A percentile compares a stretch with the other conserved stretches of the same genome.
Evolutionary conservation across 1,140 invertebrate genomes (phyloP).

Genomic region (Batillaria attramentaria): DNA sequence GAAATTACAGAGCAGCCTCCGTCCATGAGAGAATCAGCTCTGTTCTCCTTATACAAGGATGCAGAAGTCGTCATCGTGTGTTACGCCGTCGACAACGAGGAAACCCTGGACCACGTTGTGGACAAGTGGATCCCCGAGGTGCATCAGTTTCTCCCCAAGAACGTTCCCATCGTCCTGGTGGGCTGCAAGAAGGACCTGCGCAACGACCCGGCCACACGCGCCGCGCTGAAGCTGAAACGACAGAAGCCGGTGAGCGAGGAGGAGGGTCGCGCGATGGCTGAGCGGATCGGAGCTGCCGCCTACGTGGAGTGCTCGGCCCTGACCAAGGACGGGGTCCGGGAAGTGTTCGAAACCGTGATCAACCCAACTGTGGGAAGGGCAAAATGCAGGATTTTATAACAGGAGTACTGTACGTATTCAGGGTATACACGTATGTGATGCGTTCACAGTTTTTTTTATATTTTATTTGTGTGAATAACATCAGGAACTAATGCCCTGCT

Average conservation of each 20-base stretch:
- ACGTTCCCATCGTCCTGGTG: constrained; percentile 72
- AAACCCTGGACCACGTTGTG: constrained; percentile 65
- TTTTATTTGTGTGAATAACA: too few relatives aligned
- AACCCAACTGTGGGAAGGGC: too few relatives aligned
- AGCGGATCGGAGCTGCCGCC: constrained; percentile 98
- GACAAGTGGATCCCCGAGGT: constrained; percentile 70
- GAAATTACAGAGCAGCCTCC: too few relatives aligned
- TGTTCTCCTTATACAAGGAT: constrained; percentile 97
- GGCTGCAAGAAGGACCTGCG: constrained; percentile 79
- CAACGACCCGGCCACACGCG: constrained; percentile 96
- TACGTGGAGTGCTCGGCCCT: constrained; percentile 99
- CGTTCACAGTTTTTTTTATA: too few relatives aligned
- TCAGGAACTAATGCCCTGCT: too few relatives aligned
- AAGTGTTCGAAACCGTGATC: constrained; percentile 99
- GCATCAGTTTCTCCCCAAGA: constrained; percentile 70
- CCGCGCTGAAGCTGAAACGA: constrained; percentile 98
- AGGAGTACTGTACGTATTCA: too few relatives aligned
- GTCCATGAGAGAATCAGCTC: too few relatives aligned
- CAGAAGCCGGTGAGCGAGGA: constrained; percentile 99
- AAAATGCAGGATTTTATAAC: too few relatives aligned
- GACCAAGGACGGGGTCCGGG: constrained; percentile 98
- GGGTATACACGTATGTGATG: too few relatives aligned
- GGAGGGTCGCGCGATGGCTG: constrained; percentile 96
- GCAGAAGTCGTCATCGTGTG: constrained; percentile 81
- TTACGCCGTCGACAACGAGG: constrained; percentile 66